Base-by-base conservation (phyloP, 1,140 invertebrate species). In the Bilobella aurantiaca region DNA sequence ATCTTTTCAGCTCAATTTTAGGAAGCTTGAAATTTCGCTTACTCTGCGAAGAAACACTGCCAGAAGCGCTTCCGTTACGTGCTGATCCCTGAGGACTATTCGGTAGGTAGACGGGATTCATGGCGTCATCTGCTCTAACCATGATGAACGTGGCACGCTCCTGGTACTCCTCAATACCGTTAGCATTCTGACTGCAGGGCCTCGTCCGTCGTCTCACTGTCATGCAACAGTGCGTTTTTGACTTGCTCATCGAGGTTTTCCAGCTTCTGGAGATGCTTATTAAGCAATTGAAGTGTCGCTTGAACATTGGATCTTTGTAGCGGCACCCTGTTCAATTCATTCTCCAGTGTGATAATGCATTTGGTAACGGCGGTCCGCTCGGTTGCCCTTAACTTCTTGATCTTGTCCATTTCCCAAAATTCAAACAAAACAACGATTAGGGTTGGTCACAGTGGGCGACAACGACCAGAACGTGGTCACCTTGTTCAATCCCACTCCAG, bases 1-100 rank as follows among this genome's bases (percentile, higher is more conserved):
- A 78, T 29, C 74, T 75, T 30, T 56, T 62, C 1, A 76, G 47
- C 59, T 77, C 73, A 12, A 77, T 67, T 60, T 72, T 75, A 18
- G 76, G 72, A 56, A 75, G 53, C 60, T 73, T 75, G 21, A 37
- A 31, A 12, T n/a, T 42, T n/a, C 25, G 29, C 3, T 28, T 31
- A 12, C 60, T 8, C 8, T 8, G n/a, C n/a, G 8, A 8, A 12
- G 37, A 8, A 12, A n/a, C n/a, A n/a, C n/a, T 42, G 37, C 37
- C n/a, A 12, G 8, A 8, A 42, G 8, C n/a, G 37, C n/a, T n/a
- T 8, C n/a, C 37, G n/a, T 42, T n/a, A 42, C n/a, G 8, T 8
- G 8, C 37, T 8, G 37, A 12, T 12, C 37, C 8, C 8, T 42
- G n/a, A 23, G 49, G 14, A 14, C 49, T 23, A 18, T 23, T 5